These are phyloP conservation scores for Timema cristinae DNA, from an alignment of 2,888 invertebrate species.

Conservation along the genomic window DNA sequence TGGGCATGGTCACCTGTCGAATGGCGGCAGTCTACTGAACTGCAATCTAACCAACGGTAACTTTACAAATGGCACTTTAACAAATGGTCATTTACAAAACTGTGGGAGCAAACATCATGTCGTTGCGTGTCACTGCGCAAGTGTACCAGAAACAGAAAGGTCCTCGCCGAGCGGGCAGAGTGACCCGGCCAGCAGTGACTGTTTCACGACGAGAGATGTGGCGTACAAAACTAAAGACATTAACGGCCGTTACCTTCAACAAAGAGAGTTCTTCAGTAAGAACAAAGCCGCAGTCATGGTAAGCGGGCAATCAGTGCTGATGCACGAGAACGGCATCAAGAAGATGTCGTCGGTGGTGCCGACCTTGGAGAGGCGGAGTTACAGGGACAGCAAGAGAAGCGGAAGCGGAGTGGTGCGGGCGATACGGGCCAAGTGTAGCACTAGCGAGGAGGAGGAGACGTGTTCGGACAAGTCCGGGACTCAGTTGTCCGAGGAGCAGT, in stretches of 20 bases:
- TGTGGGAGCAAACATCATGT: too few relatives aligned
- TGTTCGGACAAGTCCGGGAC: slow-evolving; percentile 47
- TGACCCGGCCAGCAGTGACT: slow-evolving; percentile 59
- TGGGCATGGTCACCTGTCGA: not conserved
- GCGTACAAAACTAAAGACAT: too few relatives aligned
- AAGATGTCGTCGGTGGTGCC: slow-evolving; percentile 36
- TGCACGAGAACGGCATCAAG: slow-evolving; percentile 41
- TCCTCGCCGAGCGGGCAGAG: slow-evolving; percentile 86
- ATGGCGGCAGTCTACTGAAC: not conserved
- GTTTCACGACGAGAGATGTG: not conserved
- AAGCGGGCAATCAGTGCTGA: slow-evolving; percentile 39
- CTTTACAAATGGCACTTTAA: too few relatives aligned
- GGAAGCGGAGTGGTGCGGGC: slow-evolving; percentile 27
- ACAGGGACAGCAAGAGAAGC: slow-evolving; percentile 28
- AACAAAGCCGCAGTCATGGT: slow-evolving; percentile 38
- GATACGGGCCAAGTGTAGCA: slow-evolving; percentile 30
- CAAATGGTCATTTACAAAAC: too few relatives aligned
- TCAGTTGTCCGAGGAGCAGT: slow-evolving; percentile 74
- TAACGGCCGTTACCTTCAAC: not conserved
- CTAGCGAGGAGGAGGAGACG: slow-evolving; percentile 48
- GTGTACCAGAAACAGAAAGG: slow-evolving; percentile 49
- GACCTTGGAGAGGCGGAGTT: slow-evolving; percentile 26
- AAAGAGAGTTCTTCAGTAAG: slow-evolving; percentile 37
- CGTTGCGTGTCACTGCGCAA: slow-evolving; percentile 12
- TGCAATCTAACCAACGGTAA: too few relatives aligned